These are phyloP conservation scores for Cotesia glomerata DNA, from an alignment of 1,140 invertebrate species.

Conservation along the genomic window DNA sequence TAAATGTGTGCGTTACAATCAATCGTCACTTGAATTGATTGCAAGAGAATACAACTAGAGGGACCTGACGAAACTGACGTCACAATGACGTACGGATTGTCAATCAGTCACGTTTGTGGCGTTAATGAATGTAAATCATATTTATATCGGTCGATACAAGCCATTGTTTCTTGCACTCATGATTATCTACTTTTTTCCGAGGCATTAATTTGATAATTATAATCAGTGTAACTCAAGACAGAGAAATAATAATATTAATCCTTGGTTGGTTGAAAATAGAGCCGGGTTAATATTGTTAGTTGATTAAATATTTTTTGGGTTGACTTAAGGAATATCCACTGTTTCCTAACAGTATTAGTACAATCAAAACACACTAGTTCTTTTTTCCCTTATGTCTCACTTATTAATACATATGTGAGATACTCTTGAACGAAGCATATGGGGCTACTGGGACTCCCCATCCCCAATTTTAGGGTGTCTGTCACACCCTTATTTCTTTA, in stretches of 20 bases:
- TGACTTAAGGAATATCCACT: neutral
- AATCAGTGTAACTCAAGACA: too few species aligned
- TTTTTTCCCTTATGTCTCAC: neutral
- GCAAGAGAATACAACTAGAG: slow-evolving; percentile 38
- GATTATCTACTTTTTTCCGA: too few species aligned
- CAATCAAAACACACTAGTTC: slow-evolving; percentile 61
- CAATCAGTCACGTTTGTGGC: slow-evolving; percentile 62
- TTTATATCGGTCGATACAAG: neutral
- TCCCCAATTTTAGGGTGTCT: slow-evolving; percentile 43
- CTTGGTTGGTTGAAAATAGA: neutral
- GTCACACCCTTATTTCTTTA: slow-evolving; percentile 55
- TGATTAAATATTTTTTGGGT: neutral
- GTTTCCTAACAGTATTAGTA: slow-evolving; percentile 51
- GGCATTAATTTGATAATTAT: too few species aligned
- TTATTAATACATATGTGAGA: slow-evolving; percentile 17
- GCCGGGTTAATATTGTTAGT: too few species aligned
- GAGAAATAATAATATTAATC: too few species aligned
- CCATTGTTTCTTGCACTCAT: neutral
- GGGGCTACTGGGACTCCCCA: slow-evolving; percentile 42
- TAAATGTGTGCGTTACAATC: slow-evolving; percentile 49
- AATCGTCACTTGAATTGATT: slow-evolving; percentile 62
- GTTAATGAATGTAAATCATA: slow-evolving; percentile 60
- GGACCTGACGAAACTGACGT: slow-evolving; percentile 51
- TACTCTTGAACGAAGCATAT: slow-evolving; percentile 55
- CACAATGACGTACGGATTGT: slow-evolving; percentile 62